Evolutionary conservation across 2,113 vertebrate genomes (phyloP).

Genomic region (Nannobrachium achirus): DNA sequence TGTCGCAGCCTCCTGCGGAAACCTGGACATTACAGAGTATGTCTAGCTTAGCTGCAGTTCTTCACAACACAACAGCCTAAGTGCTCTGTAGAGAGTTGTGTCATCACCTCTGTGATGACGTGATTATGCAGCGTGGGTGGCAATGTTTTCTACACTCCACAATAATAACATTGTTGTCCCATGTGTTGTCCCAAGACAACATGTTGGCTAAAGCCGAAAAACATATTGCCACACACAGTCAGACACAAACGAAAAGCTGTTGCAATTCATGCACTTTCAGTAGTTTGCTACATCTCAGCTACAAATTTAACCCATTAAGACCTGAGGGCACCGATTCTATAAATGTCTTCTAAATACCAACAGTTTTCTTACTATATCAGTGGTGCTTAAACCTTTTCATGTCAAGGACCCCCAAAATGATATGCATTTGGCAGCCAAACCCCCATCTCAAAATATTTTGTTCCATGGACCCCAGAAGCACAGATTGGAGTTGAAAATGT

Average conservation of each 20-base stretch:
- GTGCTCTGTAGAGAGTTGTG: slow-evolving; percentile 16
- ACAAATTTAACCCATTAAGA: background rate
- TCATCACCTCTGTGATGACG: slow-evolving; percentile 17
- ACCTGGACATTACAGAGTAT: slow-evolving; percentile 92
- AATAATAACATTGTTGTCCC: slow-evolving; percentile 67
- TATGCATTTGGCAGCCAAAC: too few species aligned
- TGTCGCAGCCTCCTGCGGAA: slow-evolving; percentile 91
- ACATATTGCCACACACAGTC: slow-evolving; percentile 27
- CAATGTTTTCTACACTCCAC: slow-evolving; percentile 56
- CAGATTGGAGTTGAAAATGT: too few species aligned
- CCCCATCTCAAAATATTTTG: too few species aligned
- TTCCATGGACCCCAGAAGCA: too few species aligned
- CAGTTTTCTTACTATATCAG: background rate
- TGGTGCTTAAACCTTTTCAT: too few species aligned
- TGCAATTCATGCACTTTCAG: slow-evolving; percentile 9
- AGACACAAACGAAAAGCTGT: slow-evolving; percentile 17
- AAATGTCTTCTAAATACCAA: background rate
- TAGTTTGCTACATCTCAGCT: background rate
- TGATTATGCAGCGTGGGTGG: slow-evolving; percentile 45
- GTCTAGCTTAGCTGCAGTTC: slow-evolving; percentile 46
- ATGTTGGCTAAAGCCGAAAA: slow-evolving; percentile 41
- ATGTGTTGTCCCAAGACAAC: slow-evolving; percentile 41
- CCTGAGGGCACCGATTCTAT: too few species aligned
- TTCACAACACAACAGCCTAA: background rate
- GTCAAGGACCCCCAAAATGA: too few species aligned